phyloP scores from a whole-genome alignment of 2,888 invertebrate genomes.

The Anthophora plumipes region DNA sequence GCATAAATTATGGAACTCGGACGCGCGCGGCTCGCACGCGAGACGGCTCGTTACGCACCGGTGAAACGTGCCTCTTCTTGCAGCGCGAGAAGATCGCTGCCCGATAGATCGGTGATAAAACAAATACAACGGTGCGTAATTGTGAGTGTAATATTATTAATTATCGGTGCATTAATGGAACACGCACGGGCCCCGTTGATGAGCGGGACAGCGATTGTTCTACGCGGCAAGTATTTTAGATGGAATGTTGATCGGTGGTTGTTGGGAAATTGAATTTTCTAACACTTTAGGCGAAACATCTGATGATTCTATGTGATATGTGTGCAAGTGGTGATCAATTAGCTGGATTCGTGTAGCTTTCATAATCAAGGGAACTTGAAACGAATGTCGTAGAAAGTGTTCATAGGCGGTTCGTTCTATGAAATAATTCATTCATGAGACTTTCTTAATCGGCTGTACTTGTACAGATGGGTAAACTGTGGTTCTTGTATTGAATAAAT shows the following conservation, averaged over 20 bases:
- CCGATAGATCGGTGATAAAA: constrained; percentile 52
- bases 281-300: background rate
- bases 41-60: constrained; percentile 57
- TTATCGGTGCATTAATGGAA: constrained; percentile 38
- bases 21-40: constrained; percentile 43
- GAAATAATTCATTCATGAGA: too few species aligned
- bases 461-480: too few species aligned
- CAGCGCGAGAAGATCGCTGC: constrained; percentile 29
- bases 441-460: too few species aligned
- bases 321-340: background rate
- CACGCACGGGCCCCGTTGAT: background rate
- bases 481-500: too few species aligned
- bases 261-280: constrained; percentile 12
- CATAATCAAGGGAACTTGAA: too few species aligned
- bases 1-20: constrained; percentile 62
- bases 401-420: too few species aligned
- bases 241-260: constrained; percentile 15
- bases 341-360: background rate
- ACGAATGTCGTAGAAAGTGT: background rate
- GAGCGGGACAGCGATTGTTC: constrained; percentile 14
- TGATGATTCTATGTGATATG: background rate
- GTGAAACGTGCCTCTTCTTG: constrained; percentile 48
- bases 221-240: too few species aligned
- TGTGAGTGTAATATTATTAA: constrained; percentile 44
- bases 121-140: constrained; percentile 47